Evolutionary conservation across 1,140 invertebrate species (phyloP), one percentile per base, ranked within the genome.

Genomic region (Orussus abietinus): DNA sequence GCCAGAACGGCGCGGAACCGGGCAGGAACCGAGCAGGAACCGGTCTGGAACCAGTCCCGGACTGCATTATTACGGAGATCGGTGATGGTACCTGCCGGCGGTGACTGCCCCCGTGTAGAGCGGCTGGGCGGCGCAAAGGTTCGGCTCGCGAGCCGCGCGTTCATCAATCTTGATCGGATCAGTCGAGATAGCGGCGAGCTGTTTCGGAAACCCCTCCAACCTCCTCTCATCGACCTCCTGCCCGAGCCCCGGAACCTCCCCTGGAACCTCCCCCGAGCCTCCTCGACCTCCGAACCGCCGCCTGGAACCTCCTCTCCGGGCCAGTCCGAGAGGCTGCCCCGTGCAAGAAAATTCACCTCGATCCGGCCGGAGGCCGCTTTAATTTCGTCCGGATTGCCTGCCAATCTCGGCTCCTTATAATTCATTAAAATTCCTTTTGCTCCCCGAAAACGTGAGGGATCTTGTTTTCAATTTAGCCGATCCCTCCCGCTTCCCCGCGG

Each of bases 81-180:
- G 61, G 55, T 51, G 55, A 59, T 57, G 54, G 54, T 63, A 63
- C 59, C 58, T 66, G 62, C 62, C 63, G 54, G 55, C 64, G 53
- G 62, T 53, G 58, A 53, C 49, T 62, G 53, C 59, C 57, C 51
- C 54, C 57, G 53, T 55, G 42, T 28, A 54, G 47, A 49, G 57
- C 41, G 57, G 53, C 56, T 56, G 55, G 54, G 59, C 55, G 64
- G 51, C 49, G 60, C 57, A 65, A 67, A 66, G 55, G 58, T 62
- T 66, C 51, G 58, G 49, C 64, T 66, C 55, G 62, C 58, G 60
- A 65, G 60, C 64, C 62, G 57, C 60, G 57, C 59, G 53, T 64
- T 69, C 66, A 69, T 69, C 68, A 69, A 69, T 69, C 66, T 69
- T 69, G 66, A 69, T 69, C 66, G 62, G 64, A 68, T 69, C 66